Evolutionary conservation across 2,888 invertebrate genomes (phyloP).

Genomic region (Heteromyza rotundicornis): DNA sequence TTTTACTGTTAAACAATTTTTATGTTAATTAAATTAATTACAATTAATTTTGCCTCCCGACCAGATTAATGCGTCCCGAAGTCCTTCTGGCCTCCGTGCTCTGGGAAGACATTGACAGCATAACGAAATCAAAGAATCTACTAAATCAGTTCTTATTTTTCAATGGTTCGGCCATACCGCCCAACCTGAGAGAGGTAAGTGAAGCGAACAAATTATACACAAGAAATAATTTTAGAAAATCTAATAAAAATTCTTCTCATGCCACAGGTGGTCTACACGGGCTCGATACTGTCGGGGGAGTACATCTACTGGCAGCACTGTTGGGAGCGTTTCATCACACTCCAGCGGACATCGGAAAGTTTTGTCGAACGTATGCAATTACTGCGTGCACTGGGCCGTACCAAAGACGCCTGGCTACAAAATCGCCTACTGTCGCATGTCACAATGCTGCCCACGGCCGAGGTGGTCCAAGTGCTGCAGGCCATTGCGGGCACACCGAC

Average conservation of each 20-base stretch:
- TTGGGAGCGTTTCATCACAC: slow-evolving; percentile 59
- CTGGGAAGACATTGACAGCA: slow-evolving; percentile 61
- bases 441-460: slow-evolving; percentile 60
- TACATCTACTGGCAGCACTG: slow-evolving; percentile 63
- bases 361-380: slow-evolving; percentile 62
- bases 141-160: slow-evolving; percentile 58
- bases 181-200: slow-evolving; percentile 60
- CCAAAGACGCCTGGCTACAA: slow-evolving; percentile 63
- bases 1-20: slow-evolving; percentile 2
- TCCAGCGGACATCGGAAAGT: slow-evolving; percentile 58
- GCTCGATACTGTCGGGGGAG: slow-evolving; percentile 62
- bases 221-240: neutral
- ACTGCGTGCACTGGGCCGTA: slow-evolving; percentile 59
- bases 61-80: slow-evolving; percentile 59
- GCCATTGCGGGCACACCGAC: slow-evolving; percentile 63
- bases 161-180: slow-evolving; percentile 54
- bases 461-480: slow-evolving; percentile 62
- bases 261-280: slow-evolving; percentile 61
- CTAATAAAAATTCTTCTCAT: neutral
- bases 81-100: slow-evolving; percentile 59
- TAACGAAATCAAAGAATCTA: slow-evolving; percentile 58
- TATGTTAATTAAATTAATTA: slow-evolving; percentile 2
- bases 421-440: slow-evolving; percentile 63
- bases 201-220: neutral
- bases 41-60: neutral